Percentiles rank a stretch among this genome's conserved stretches.
Evolutionary conservation across 2,113 vertebrate species (phyloP).

Genomic region (Oryctolagus cuniculus): DNA sequence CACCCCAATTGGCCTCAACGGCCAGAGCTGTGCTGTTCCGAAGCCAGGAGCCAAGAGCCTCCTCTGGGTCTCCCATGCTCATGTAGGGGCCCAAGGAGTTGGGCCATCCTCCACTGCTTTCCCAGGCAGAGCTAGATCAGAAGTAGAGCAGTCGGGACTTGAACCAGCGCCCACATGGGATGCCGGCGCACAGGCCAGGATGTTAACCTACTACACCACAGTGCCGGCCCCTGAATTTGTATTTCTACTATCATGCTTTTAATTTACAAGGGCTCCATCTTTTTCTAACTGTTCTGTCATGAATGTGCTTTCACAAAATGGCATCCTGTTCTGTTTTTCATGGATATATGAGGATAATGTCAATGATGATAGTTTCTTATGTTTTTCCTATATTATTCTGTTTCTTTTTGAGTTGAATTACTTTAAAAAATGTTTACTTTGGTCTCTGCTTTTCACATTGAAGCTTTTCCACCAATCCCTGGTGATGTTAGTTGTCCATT

Average conservation of each 20-base stretch:
- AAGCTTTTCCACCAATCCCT: background rate
- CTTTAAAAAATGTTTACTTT: constrained; percentile 28
- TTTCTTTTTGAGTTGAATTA: background rate
- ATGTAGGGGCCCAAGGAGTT: too few relatives aligned
- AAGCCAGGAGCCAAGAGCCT: too few relatives aligned
- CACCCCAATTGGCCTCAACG: too few relatives aligned
- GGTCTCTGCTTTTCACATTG: background rate
- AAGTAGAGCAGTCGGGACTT: too few relatives aligned
- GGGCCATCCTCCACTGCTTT: too few relatives aligned
- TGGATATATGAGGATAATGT: background rate
- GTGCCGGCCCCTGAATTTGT: background rate
- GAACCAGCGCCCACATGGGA: too few relatives aligned
- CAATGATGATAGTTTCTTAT: background rate
- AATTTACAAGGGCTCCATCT: background rate
- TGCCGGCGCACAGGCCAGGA: too few relatives aligned
- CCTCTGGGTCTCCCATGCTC: too few relatives aligned
- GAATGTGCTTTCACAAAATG: background rate
- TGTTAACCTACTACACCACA: too few relatives aligned
- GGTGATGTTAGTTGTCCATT: background rate
- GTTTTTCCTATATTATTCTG: background rate
- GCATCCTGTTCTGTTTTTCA: background rate
- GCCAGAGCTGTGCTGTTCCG: too few relatives aligned
- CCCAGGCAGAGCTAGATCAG: too few relatives aligned
- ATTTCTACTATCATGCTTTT: background rate
- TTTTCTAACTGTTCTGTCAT: background rate